Evolutionary conservation across 2,113 vertebrate species (phyloP).

Genomic region (Oryzias melastigma): DNA sequence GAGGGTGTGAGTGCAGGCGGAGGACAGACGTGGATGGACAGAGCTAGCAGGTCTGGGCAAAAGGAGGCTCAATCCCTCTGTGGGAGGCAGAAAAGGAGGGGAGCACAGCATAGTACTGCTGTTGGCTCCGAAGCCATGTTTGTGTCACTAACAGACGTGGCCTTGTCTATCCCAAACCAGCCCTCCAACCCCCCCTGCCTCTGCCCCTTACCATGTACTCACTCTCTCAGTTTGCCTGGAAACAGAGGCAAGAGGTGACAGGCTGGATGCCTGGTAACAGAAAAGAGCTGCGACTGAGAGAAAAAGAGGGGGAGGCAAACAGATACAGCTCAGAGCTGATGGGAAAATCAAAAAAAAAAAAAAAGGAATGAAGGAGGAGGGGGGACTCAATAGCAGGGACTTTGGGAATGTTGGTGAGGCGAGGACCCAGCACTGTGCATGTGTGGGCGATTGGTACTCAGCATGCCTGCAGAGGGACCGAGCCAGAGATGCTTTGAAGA

Average conservation of each 20-base stretch:
- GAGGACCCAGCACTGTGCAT: slow-evolving; percentile 52
- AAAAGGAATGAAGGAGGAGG: background rate
- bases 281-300: slow-evolving; percentile 44
- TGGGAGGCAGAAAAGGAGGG: slow-evolving; percentile 66
- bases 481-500: slow-evolving; percentile 70
- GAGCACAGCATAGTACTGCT: slow-evolving; percentile 64
- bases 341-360: slow-evolving; percentile 48
- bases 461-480: slow-evolving; percentile 57
- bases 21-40: slow-evolving; percentile 55
- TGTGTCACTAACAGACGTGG: slow-evolving; percentile 75
- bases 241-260: slow-evolving; percentile 63
- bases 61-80: slow-evolving; percentile 55
- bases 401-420: slow-evolving; percentile 75
- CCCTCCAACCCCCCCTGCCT: slow-evolving; percentile 6
- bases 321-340: slow-evolving; percentile 51
- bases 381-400: slow-evolving; percentile 54
- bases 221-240: slow-evolving; percentile 61
- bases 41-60: slow-evolving; percentile 33
- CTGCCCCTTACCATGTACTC: slow-evolving; percentile 48
- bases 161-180: slow-evolving; percentile 53
- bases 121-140: slow-evolving; percentile 67
- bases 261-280: slow-evolving; percentile 61
- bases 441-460: slow-evolving; percentile 68
- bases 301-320: slow-evolving; percentile 47
- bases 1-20: slow-evolving; percentile 55